A percentile compares a stretch with the other conserved stretches of the same genome.
Conservation (phyloP, 2,888 invertebrate species). For the Stramonita haemastoma region DNA sequence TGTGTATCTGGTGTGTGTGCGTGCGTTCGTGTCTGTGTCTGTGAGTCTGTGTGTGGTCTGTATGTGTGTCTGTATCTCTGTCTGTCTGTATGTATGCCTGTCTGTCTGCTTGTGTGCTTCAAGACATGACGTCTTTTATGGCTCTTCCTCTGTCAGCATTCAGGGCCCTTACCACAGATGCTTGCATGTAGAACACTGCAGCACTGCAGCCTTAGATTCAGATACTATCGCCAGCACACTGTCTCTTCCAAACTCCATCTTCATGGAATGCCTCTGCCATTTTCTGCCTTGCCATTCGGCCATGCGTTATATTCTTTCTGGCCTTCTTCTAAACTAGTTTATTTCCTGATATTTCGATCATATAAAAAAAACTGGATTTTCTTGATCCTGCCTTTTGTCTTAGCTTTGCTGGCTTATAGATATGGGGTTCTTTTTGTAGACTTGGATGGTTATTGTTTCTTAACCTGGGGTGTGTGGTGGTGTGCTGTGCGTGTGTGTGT, state of each 20-base stretch:
- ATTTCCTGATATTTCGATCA: no score
- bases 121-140: not conserved
- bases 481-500: constrained; percentile 7
- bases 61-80: not conserved
- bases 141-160: not conserved
- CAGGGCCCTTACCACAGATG: not conserved
- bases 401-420: not conserved
- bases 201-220: not conserved
- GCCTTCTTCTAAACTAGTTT: no score
- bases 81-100: not conserved
- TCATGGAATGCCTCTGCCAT: no score
- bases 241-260: no score
- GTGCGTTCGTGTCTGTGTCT: not conserved
- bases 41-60: not conserved
- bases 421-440: no score
- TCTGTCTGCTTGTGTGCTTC: not conserved
- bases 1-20: not conserved
- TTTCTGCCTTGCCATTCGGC: no score
- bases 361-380: not conserved
- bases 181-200: not conserved
- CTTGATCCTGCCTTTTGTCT: no score
- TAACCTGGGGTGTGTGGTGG: not conserved
- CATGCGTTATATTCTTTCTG: no score
- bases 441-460: no score
- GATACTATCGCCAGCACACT: no score